Base-by-base conservation (phyloP, 1,140 invertebrate species). In the Eriosoma lanigerum region DNA sequence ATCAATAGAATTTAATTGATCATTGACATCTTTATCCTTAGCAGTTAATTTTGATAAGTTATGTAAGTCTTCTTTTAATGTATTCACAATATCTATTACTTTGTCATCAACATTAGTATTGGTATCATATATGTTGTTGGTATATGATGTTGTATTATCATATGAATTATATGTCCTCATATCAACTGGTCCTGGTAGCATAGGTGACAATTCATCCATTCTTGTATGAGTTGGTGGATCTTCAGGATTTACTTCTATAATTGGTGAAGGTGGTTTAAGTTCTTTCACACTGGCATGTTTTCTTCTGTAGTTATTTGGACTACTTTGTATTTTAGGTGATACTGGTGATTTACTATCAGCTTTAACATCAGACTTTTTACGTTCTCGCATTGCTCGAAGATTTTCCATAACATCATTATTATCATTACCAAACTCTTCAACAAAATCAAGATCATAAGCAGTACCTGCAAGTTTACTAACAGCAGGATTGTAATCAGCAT, bases 401-500 rank as follows among this genome's bases (percentile, higher is more conserved):
- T 95, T 93, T 81, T 93, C 92, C 78, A 94, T 62, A 19, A 60
- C 38, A 62, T 56, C 56, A 72, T 72, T 91, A 82, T 89, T 90
- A 44, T 92, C 90, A 73, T 82, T 82, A 24, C 82, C 81, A 4
- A 89, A 88, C 82, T 95, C 94, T 82, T 95, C 94, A 82, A 95
- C 92, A 81, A 93, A 93, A 84, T 95, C 92, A 83, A 94, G 90
- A 84, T 94, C 93, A 82, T 95, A 96, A 1, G 95, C 94, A 1
- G 94, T 95, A 3, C 94, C 94, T 5, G 91, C 90, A 32, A 96
- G 87, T 85, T 93, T 93, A 83, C 90, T 93, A 76, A 91, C 64
- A 50, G 78, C 78, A 62, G 83, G 78, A 84, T 85, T 81, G 80
- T 66, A 68, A 54, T 80, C 75, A 58, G 60, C 50, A 26, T 81